phyloP scores from a whole-genome alignment of 2,113 vertebrate genomes.

The Anthoscopus minutus region DNA sequence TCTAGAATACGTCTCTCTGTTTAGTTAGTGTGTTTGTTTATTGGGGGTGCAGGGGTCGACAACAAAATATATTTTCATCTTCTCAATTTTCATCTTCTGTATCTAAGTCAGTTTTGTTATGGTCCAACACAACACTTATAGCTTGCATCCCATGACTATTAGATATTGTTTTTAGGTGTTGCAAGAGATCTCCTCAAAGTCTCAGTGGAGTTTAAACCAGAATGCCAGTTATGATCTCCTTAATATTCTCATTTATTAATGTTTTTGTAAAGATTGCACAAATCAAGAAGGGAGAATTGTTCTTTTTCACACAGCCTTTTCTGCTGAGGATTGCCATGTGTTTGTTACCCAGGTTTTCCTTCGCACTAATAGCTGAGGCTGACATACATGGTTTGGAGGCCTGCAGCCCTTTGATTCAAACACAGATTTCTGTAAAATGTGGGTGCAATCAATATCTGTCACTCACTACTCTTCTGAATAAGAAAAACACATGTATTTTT shows the following conservation, averaged over 20 bases:
- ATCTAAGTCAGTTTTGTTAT: background rate
- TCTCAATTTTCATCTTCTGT: background rate
- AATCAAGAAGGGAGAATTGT: background rate
- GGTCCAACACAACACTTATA: background rate
- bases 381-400: background rate
- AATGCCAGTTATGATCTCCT: background rate
- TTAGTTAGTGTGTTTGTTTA: background rate
- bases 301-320: background rate
- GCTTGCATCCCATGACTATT: background rate
- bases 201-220: background rate
- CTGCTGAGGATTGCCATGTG: background rate
- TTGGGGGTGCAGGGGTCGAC: accelerated
- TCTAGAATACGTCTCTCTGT: background rate
- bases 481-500: background rate
- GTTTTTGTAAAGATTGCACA: background rate
- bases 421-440: background rate
- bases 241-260: background rate
- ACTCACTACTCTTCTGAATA: background rate
- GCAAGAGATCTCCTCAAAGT: background rate
- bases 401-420: background rate
- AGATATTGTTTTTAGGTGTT: background rate
- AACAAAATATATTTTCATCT: background rate
- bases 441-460: accelerated
- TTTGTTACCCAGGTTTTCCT: background rate
- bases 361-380: background rate